Base-by-base conservation (phyloP, 2,113 vertebrate species). In the Chionis minor region DNA sequence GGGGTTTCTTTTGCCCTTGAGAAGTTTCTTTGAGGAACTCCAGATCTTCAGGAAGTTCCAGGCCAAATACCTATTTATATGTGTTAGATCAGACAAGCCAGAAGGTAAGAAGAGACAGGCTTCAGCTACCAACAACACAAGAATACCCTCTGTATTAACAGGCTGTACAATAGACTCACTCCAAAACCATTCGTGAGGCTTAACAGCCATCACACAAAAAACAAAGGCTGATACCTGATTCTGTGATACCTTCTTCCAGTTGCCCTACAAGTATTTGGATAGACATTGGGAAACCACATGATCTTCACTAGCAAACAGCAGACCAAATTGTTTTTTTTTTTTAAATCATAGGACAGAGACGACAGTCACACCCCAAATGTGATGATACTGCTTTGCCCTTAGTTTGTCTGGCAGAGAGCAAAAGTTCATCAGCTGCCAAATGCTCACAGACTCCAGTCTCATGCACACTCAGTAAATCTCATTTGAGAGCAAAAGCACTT, bases 401-500 rank as follows among this genome's bases (percentile, higher is more conserved):
- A 40, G 30, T 21, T 40, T 0, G 0, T 10, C 51, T 24, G 7
- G 16, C 33, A 58, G 59, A 78, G 24, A 82, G 16, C 42, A 92
- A 40, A 38, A 12, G 61, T 59, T 56, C 44, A 79, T 78, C 49
- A 74, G 22, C 28, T 85, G 61, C 54, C 58, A 49, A 82, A 79
- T 15, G 30, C 40, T 91, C 61, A 38, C 32, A 78, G 42, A 26
- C 63, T 73, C 66, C 54, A 45, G 47, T 40, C 9, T 77, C 51
- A 38, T 9, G 10, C 10, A 18, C 10, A 32, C 65, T 79, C 81
- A 72, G 56, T 87, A 94, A 81, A 91, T 59, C 77, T 84, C 69
- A 79, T 89, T 81, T 81, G 66, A 85, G 40, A 69, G 21, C 45
- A 90, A 90, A 95, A 86, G 17, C 44, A 58, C 70, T 94, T 75